A percentile compares a stretch with the other conserved stretches of the same genome.
These are phyloP conservation scores for Cepaea hortensis DNA, from an alignment of 2,888 invertebrate genomes.

Conservation along the genomic window DNA sequence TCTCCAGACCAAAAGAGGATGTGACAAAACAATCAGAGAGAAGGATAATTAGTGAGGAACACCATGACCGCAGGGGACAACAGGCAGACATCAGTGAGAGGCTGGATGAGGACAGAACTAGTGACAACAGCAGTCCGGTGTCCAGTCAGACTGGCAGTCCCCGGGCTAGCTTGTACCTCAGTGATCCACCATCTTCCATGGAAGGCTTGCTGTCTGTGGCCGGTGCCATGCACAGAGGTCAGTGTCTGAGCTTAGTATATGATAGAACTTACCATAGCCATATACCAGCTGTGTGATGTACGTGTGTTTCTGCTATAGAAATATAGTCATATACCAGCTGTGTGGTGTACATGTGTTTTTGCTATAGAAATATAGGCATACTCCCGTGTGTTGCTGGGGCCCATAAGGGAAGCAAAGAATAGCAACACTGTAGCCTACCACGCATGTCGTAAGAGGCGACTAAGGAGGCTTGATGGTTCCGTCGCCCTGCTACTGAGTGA, in stretches of 20 bases:
- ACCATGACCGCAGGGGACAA: not conserved
- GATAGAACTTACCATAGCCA: too few species aligned
- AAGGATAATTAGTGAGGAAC: constrained; percentile 51
- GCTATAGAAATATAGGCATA: too few species aligned
- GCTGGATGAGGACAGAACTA: constrained; percentile 68
- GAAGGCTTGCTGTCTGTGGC: constrained; percentile 34
- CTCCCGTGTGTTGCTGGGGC: too few species aligned
- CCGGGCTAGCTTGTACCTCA: constrained; percentile 51
- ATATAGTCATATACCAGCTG: too few species aligned
- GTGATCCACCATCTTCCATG: constrained; percentile 47
- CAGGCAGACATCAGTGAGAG: constrained; percentile 28
- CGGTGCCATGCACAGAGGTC: constrained; percentile 26
- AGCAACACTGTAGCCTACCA: too few species aligned
- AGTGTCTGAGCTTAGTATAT: not conserved
- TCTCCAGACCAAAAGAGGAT: constrained; percentile 9
- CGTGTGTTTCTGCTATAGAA: too few species aligned
- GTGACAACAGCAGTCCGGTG: constrained; percentile 67
- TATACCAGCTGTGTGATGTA: too few species aligned
- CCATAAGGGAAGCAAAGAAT: too few species aligned
- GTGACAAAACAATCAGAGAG: constrained; percentile 43
- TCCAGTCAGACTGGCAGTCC: constrained; percentile 62
- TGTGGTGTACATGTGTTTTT: too few species aligned
- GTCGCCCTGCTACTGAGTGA: too few species aligned
- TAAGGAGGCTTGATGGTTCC: too few species aligned
- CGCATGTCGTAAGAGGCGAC: too few species aligned